A percentile compares a stretch with the other conserved stretches of the same genome.
Evolutionary conservation across 2,888 invertebrate genomes (phyloP).

Genomic region (Campopleginae sp.): DNA sequence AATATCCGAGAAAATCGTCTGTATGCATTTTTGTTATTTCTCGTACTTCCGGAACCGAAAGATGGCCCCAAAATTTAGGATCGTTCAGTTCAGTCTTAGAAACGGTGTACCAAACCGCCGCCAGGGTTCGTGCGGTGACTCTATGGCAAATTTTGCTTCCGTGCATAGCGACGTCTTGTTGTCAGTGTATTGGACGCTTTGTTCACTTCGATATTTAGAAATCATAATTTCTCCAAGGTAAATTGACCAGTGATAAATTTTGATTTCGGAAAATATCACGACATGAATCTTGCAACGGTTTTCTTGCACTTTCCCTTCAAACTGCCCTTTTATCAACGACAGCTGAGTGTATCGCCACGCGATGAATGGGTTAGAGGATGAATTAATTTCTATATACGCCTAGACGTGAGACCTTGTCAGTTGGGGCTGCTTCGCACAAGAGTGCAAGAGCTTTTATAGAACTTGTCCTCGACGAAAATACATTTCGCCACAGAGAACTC

Average conservation of each 20-base stretch:
- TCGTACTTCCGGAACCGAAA: too few relatives aligned
- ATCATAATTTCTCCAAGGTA: not conserved
- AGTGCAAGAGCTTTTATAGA: conserved; percentile 34
- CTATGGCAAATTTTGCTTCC: too few relatives aligned
- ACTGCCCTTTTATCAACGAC: not conserved
- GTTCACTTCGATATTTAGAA: not conserved
- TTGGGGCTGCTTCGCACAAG: conserved; percentile 36
- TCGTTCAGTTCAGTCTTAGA: not conserved
- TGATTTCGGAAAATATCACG: not conserved
- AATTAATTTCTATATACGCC: not conserved
- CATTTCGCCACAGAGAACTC: conserved; percentile 39
- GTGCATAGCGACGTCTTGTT: too few relatives aligned
- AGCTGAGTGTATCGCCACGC: not conserved
- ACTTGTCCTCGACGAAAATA: conserved; percentile 64
- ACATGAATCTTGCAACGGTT: not conserved
- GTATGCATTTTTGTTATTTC: too few relatives aligned
- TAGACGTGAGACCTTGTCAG: conserved; percentile 30
- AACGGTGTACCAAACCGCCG: not conserved
- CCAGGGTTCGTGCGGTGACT: not conserved
- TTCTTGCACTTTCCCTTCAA: not conserved
- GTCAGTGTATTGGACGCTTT: too few relatives aligned
- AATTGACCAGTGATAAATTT: not conserved
- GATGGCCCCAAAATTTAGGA: not conserved
- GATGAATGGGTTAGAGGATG: not conserved
- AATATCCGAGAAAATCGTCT: too few relatives aligned